Conservation (phyloP, 2,888 invertebrate genomes). For the Sesamia inferens region DNA sequence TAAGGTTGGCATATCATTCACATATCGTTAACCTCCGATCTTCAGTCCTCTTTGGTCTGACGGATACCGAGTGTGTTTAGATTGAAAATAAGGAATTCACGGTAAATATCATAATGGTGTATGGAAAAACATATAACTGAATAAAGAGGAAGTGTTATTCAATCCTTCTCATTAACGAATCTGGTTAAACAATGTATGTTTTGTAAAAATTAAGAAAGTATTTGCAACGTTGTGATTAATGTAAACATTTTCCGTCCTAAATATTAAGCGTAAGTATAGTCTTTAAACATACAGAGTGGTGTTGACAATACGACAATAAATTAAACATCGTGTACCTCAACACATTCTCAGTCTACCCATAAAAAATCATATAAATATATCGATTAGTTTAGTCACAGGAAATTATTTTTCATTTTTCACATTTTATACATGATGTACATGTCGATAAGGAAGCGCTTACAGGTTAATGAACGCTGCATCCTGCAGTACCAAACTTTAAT, state of each 20-base stretch:
- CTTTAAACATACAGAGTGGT: conserved; percentile 37
- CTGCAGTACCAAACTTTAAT: too few species aligned
- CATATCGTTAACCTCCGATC: neutral
- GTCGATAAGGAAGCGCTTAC: too few species aligned
- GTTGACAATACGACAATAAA: too few species aligned
- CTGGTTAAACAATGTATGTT: conserved; percentile 12
- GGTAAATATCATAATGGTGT: neutral
- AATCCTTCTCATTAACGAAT: conserved; percentile 12
- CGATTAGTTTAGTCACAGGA: too few species aligned
- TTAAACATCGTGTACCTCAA: too few species aligned
- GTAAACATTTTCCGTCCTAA: conserved; percentile 65
- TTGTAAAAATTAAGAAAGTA: conserved; percentile 36
- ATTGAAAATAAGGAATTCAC: neutral
- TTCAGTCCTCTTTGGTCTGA: neutral
- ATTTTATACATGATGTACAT: too few species aligned
- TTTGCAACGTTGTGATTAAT: conserved; percentile 65
- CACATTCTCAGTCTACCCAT: too few species aligned
- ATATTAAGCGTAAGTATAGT: conserved; percentile 49
- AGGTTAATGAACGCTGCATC: too few species aligned
- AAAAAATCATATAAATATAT: too few species aligned
- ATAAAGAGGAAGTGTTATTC: conserved; percentile 14
- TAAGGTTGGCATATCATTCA: neutral
- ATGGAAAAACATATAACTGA: conserved; percentile 3
- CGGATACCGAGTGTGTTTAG: neutral
- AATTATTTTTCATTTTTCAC: too few species aligned